These are phyloP conservation scores for Phaetusa simplex DNA, from an alignment of 2,113 vertebrate genomes.

Conservation along the genomic window DNA sequence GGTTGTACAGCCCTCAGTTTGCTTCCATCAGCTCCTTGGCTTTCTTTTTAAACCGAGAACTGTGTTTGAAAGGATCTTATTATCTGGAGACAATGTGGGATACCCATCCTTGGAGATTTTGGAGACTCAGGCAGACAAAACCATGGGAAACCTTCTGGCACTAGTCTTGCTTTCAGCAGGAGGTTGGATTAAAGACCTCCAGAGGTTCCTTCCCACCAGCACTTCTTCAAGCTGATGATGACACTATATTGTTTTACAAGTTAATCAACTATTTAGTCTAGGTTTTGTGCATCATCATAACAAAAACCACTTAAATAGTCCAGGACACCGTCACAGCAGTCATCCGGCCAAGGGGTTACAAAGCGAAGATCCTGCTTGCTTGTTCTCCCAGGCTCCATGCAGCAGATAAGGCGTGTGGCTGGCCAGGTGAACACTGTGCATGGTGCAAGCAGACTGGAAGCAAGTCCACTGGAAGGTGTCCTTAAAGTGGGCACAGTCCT, in stretches of 20 bases:
- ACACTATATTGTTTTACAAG: not conserved
- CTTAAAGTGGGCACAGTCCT: not conserved
- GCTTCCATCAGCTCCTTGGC: not conserved
- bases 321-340: not conserved
- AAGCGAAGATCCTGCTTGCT: not conserved
- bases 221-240: not conserved
- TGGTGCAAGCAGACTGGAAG: not conserved
- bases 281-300: not conserved
- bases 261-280: not conserved
- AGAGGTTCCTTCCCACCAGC: not conserved
- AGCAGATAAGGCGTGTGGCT: not conserved
- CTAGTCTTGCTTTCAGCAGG: not conserved
- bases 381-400: not conserved
- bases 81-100: not conserved
- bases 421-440: not conserved
- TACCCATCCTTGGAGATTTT: not conserved
- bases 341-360: accelerated
- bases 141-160: not conserved
- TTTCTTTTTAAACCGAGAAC: not conserved
- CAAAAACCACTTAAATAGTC: not conserved
- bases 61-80: not conserved
- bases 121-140: not conserved
- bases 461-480: not conserved
- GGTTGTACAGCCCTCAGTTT: not conserved
- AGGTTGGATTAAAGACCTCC: not conserved